Evolutionary conservation across 2,888 invertebrate genomes (phyloP).

Genomic region (Leptinotarsa rubiginosa): DNA sequence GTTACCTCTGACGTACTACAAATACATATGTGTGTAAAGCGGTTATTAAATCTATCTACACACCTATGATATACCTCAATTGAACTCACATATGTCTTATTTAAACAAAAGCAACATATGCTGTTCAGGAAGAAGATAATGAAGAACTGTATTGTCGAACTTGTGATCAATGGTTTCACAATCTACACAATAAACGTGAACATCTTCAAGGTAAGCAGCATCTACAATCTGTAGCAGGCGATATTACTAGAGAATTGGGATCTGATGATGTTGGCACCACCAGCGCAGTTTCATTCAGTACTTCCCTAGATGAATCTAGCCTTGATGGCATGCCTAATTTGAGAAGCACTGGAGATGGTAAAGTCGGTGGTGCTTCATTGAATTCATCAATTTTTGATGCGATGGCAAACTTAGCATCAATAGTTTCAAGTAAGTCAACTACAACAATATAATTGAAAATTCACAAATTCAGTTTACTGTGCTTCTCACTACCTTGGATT

Average conservation of each 20-base stretch:
- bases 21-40: no score
- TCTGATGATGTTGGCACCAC: constrained; percentile 51
- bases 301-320: constrained; percentile 65
- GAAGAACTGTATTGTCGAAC: constrained; percentile 71
- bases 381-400: constrained; percentile 59
- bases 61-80: no score
- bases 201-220: constrained; percentile 71
- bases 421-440: constrained; percentile 59
- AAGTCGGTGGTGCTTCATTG: constrained; percentile 34
- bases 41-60: no score
- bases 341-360: constrained; percentile 30
- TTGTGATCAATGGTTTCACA: constrained; percentile 72
- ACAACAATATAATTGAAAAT: no score
- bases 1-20: no score
- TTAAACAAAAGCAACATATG: neutral
- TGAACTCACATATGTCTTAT: no score
- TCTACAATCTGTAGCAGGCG: constrained; percentile 66
- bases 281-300: constrained; percentile 51
- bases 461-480: no score
- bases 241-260: constrained; percentile 62
- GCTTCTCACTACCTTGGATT: no score
- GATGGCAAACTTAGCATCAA: constrained; percentile 60
- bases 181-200: constrained; percentile 71
- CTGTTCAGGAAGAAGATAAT: constrained; percentile 68
- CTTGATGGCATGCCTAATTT: constrained; percentile 60